Conservation (phyloP, 2,888 invertebrate species). For the Chalcis sispes region DNA sequence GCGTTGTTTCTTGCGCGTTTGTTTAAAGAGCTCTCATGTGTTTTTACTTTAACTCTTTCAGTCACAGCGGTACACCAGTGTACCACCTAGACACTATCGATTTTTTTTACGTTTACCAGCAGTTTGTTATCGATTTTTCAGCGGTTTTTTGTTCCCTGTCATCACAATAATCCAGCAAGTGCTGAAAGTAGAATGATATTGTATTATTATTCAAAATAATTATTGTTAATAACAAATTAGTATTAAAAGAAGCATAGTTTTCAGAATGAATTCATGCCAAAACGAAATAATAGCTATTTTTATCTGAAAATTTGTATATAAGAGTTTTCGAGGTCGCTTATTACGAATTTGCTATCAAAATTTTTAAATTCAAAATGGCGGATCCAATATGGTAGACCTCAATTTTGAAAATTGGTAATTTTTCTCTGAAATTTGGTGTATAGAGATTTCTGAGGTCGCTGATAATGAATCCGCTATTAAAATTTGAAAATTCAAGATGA, state of each 20-base stretch:
- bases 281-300: conserved; percentile 12
- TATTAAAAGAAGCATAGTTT: neutral
- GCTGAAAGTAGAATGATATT: conserved; percentile 5
- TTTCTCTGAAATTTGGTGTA: too few species aligned
- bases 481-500: neutral
- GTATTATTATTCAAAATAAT: neutral
- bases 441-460: too few species aligned
- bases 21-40: too few species aligned
- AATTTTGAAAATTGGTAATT: conserved; percentile 1
- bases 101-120: neutral
- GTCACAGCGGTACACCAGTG: too few species aligned
- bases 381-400: neutral
- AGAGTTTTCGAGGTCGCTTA: conserved; percentile 1
- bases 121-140: conserved; percentile 11
- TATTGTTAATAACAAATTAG: conserved; percentile 13
- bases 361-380: conserved; percentile 1
- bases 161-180: neutral
- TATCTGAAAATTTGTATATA: conserved; percentile 3
- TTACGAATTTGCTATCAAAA: neutral
- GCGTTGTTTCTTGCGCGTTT: too few species aligned
- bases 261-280: neutral
- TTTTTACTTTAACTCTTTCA: too few species aligned
- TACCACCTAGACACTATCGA: too few species aligned
- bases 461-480: neutral
- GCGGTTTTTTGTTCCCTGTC: conserved; percentile 5